Evolutionary conservation across 2,113 vertebrate species (phyloP).

Genomic region (Aspidoscelis tigris): DNA sequence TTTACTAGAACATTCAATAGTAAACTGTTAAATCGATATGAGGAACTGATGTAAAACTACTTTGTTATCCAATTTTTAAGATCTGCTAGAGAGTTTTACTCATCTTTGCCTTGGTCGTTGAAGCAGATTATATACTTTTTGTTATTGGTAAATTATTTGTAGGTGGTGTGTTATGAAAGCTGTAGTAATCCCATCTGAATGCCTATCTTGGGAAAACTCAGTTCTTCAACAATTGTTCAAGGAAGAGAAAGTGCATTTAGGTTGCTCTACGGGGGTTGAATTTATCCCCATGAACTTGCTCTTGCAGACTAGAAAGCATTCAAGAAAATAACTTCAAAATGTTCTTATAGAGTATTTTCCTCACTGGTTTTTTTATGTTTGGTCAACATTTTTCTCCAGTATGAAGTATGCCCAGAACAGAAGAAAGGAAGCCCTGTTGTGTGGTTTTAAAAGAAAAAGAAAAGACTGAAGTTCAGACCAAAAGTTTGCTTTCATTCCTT

Average conservation of each 20-base stretch:
- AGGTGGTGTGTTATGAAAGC: conserved; percentile 39
- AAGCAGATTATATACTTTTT: conserved; percentile 44
- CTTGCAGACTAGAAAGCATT: conserved; percentile 21
- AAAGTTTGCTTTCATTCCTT: conserved; percentile 4
- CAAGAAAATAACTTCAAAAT: conserved; percentile 32
- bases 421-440: background rate
- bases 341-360: conserved; percentile 23
- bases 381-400: background rate
- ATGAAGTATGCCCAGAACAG: background rate
- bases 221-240: conserved; percentile 53
- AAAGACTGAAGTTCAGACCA: conserved; percentile 6
- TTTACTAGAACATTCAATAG: conserved; percentile 30
- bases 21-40: conserved; percentile 34
- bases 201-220: conserved; percentile 35
- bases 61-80: conserved; percentile 56
- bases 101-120: background rate
- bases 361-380: conserved; percentile 8
- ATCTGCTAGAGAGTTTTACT: conserved; percentile 40
- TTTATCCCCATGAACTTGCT: conserved; percentile 18
- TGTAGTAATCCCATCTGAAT: conserved; percentile 39
- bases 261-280: conserved; percentile 36
- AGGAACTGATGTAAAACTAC: conserved; percentile 37
- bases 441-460: background rate
- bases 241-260: conserved; percentile 5
- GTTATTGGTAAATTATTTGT: conserved; percentile 54